phyloP scores from a whole-genome alignment of 2,888 invertebrate species.

The Drosophila diplacantha region DNA sequence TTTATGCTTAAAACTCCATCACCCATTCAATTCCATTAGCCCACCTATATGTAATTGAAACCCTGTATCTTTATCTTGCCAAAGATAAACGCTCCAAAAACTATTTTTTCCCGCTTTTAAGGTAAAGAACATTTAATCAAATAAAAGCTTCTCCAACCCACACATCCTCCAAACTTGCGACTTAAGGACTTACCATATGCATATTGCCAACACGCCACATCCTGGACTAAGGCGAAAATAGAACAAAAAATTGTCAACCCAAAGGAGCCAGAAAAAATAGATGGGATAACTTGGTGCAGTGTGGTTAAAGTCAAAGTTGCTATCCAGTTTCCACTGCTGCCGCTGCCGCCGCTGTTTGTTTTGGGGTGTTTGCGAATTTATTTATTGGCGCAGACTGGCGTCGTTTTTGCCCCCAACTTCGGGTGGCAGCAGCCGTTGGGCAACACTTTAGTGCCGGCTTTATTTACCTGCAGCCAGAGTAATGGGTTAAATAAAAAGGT shows the following conservation, averaged over 20 bases:
- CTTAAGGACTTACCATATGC: slow-evolving; percentile 40
- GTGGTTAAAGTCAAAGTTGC: slow-evolving; percentile 46
- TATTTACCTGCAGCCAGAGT: slow-evolving; percentile 44
- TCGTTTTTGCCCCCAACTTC: slow-evolving; percentile 22
- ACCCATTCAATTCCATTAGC: slow-evolving; percentile 30
- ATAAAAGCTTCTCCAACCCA: slow-evolving; percentile 44
- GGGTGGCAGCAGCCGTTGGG: slow-evolving; percentile 32
- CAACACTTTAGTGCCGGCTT: slow-evolving; percentile 46
- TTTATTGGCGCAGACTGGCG: slow-evolving; percentile 48
- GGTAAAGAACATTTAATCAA: slow-evolving; percentile 53
- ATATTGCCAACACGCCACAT: slow-evolving; percentile 41
- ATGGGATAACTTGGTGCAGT: slow-evolving; percentile 38
- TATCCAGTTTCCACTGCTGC: slow-evolving; percentile 14
- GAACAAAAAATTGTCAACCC: slow-evolving; percentile 29
- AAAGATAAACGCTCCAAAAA: slow-evolving; percentile 27
- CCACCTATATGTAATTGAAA: slow-evolving; percentile 20
- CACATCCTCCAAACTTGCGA: slow-evolving; percentile 12
- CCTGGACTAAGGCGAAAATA: slow-evolving; percentile 10
- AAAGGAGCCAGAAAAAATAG: slow-evolving; percentile 31
- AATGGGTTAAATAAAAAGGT: slow-evolving; percentile 51
- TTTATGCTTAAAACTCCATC: slow-evolving; percentile 14
- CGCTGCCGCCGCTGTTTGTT: slow-evolving; percentile 34
- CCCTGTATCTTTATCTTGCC: slow-evolving; percentile 4
- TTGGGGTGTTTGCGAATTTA: slow-evolving; percentile 48
- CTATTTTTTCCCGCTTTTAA: slow-evolving; percentile 45